These are phyloP conservation scores for Ferdinandea cuprea DNA, from an alignment of 2,888 invertebrate species.

Conservation along the genomic window DNA sequence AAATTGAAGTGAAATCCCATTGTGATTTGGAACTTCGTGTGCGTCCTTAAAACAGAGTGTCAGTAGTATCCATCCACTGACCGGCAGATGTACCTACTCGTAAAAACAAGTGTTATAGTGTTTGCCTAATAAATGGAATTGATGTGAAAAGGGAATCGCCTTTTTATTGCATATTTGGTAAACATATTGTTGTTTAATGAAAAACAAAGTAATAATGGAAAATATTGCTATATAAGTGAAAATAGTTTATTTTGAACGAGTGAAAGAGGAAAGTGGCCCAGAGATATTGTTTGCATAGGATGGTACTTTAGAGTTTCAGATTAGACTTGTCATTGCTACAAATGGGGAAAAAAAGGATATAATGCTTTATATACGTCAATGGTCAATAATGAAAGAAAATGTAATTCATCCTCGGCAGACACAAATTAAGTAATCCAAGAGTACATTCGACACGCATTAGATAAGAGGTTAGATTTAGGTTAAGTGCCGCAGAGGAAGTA, in stretches of 20 bases:
- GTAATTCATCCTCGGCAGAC: background rate
- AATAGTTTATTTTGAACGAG: background rate
- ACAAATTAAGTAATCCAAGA: background rate
- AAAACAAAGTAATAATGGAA: background rate
- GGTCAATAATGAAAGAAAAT: background rate
- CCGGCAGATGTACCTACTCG: background rate
- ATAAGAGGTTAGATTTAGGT: no score
- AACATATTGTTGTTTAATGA: background rate
- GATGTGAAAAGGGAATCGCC: background rate
- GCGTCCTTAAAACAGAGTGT: background rate
- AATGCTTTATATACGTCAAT: background rate
- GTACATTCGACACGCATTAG: background rate
- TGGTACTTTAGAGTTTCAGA: no score
- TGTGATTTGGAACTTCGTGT: conserved; percentile 23
- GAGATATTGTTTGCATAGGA: conserved; percentile 2
- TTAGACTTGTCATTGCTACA: no score
- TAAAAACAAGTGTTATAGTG: conserved; percentile 22
- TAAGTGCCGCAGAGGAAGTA: no score
- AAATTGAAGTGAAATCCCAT: conserved; percentile 63
- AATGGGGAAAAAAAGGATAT: background rate
- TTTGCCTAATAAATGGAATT: conserved; percentile 26
- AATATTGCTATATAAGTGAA: background rate
- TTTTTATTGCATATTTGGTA: conserved; percentile 18
- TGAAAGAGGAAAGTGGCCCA: background rate
- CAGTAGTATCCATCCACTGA: no score